These are phyloP conservation scores for Leptobrachium leishanense DNA, from an alignment of 2,113 vertebrate species.

Conservation along the genomic window DNA sequence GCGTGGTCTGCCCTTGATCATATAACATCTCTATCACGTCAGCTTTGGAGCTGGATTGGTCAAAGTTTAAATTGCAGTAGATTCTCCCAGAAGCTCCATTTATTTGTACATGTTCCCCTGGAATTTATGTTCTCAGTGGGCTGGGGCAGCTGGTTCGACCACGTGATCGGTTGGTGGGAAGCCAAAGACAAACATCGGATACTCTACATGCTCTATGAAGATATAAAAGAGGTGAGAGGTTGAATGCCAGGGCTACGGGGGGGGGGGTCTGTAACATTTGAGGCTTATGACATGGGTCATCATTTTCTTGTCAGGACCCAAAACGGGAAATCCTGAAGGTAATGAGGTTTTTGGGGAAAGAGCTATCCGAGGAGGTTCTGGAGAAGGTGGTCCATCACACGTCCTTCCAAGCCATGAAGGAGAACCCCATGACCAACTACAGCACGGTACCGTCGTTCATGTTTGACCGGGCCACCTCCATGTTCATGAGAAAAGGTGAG, in stretches of 20 bases:
- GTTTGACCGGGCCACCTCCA: conserved; percentile 56
- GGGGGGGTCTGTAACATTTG: neutral
- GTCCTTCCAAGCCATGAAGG: conserved; percentile 64
- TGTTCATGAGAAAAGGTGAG: conserved; percentile 70
- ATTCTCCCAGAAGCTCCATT: too few species aligned
- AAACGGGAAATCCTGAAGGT: conserved; percentile 62
- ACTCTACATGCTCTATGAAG: conserved; percentile 54
- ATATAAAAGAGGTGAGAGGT: conserved; percentile 52
- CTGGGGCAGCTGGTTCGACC: conserved; percentile 56
- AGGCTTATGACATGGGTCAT: too few species aligned
- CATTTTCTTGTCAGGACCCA: conserved; percentile 57
- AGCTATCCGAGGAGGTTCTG: conserved; percentile 48
- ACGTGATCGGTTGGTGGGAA: conserved; percentile 50
- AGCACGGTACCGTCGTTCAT: conserved; percentile 41
- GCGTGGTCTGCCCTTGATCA: too few species aligned
- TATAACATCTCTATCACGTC: too few species aligned
- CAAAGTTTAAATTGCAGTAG: too few species aligned
- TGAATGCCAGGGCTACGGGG: neutral
- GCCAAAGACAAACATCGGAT: conserved; percentile 48
- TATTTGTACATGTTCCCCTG: too few species aligned
- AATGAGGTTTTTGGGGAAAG: conserved; percentile 61
- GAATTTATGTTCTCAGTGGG: conserved; percentile 32
- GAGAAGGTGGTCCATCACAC: conserved; percentile 58
- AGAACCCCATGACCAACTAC: conserved; percentile 65
- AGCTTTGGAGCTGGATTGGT: too few species aligned